Evolutionary conservation across 2,113 vertebrate species (phyloP), one percentile per base, ranked within the genome.

Genomic region (Ivindomyrus marchei): DNA sequence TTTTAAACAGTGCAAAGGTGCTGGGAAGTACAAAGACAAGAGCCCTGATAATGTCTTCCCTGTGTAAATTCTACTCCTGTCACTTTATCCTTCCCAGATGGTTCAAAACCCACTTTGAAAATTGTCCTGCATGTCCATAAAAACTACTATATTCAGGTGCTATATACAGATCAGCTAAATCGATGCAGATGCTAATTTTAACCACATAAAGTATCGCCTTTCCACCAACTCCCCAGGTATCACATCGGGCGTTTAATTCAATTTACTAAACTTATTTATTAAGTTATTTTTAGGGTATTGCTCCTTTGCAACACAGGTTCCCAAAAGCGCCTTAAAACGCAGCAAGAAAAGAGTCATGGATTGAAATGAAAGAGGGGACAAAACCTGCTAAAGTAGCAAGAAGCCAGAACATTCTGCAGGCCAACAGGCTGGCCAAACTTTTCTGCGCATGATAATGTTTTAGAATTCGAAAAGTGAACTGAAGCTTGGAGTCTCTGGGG

Each of bases 1-100:
- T 49, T 88, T 66, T 42, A 66, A 88, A 56, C 88, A 88, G 42
- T 88, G 66, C 70, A 74, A 88, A 49, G 56, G 42, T 49, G n/a
- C 88, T 74, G 62, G 11, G 11, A 88, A 50, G n/a, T 74, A 49
- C 45, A 74, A 21, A 88, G 88, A 47, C 62, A 74, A 74, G 42
- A 1, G 45, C 45, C 24, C 5, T 11, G 45, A 7, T n/a, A 31
- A n/a, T 36, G n/a, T 47, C 62, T 17, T 74, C 0, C 27, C 31
- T n/a, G 21, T 31, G 45, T 3, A 88, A 49, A 47, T 3, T 27
- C 24, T 47, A 21, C 45, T 3, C 6, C 88, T 88, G 53, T 88
- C 46, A 88, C 15, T 24, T 10, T 24, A 45, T 39, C 46, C 24
- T 15, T 10, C 88, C 1, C 58, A 62, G 11, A 21, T 88, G 87